Conservation (phyloP, 2,888 invertebrate species). For the Lagria hirta region DNA sequence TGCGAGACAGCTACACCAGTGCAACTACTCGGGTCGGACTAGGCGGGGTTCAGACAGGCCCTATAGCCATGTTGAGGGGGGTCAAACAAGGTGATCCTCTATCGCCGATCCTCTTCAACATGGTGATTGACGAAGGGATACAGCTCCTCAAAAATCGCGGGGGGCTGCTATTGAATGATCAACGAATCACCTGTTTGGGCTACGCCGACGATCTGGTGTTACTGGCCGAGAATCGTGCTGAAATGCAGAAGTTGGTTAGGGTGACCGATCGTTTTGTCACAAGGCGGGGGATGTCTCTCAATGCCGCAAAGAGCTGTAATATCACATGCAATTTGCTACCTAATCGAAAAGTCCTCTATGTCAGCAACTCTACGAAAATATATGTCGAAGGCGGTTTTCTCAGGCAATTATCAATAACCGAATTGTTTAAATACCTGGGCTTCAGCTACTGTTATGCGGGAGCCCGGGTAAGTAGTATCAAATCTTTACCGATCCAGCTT, state of each 20-base stretch:
- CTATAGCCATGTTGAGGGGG: conserved; percentile 34
- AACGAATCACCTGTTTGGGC: conserved; percentile 39
- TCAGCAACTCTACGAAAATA: neutral
- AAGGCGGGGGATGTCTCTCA: conserved; percentile 35
- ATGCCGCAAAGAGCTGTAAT: neutral
- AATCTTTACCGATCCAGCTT: neutral
- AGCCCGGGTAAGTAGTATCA: neutral
- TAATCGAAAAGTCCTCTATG: neutral
- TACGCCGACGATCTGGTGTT: conserved; percentile 50
- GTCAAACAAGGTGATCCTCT: conserved; percentile 52
- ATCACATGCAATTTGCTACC: neutral
- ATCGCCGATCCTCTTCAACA: conserved; percentile 48
- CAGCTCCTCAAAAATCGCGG: conserved; percentile 30
- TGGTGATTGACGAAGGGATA: conserved; percentile 38
- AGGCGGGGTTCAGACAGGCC: neutral
- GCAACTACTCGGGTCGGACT: conserved; percentile 7
- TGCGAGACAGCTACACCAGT: conserved; percentile 1
- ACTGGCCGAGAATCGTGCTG: conserved; percentile 37
- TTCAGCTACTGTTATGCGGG: neutral
- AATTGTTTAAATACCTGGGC: neutral
- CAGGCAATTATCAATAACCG: neutral
- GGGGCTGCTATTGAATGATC: conserved; percentile 26
- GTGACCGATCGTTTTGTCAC: conserved; percentile 33
- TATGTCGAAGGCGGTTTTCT: neutral
- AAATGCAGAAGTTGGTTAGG: conserved; percentile 37